Evolutionary conservation across 1,140 invertebrate species (phyloP), one percentile per base, ranked within the genome.

Genomic region (Andrena cerasifolii): DNA sequence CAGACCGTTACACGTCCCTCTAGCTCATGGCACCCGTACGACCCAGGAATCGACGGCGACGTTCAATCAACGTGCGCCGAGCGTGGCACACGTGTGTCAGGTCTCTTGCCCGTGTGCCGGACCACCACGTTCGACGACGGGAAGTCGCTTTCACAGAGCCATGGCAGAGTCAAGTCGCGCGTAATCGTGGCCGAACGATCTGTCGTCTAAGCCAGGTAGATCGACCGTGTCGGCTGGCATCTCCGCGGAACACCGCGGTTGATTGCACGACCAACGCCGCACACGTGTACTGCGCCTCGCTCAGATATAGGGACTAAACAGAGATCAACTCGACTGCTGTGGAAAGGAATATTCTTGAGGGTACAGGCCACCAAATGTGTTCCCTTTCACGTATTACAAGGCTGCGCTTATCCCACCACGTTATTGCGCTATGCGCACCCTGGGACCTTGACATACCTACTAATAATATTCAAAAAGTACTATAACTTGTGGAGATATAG

Each of bases 121-220:
- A 78, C 76, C 76, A 78, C 76, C n/a, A 78, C 70, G 45, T 47
- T 70, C 76, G 59, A 73, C 68, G 70, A 28, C 58, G 28, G n/a
- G 36, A 61, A 61, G 18, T 49, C 14, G 26, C 68, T 51, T 67
- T 56, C 61, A 26, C n/a, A 21, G 43, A 67, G 51, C 59, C 53
- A 63, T 79, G 70, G 26, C 71, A 53, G 67, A 75, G 71, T 66
- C 24, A n/a, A 79, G 71, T 79, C 61, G 68, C 53, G 61, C n/a
- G 71, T 51, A 79, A 75, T 79, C 77, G 71, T 66, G 77, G 53
- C 51, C 54, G 43, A 61, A 51, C 71, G 68, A 78, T 78, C 76
- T 73, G 68, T 78, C 75, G 75, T 71, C 40, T n/a, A 31, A n/a
- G n/a, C 21, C 43, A 21, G 61, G 28, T 31, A 56, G 68, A 78